Evolutionary conservation across 2,113 vertebrate species (phyloP), one percentile per base, ranked within the genome.

Genomic region (Istiophorus platypterus): DNA sequence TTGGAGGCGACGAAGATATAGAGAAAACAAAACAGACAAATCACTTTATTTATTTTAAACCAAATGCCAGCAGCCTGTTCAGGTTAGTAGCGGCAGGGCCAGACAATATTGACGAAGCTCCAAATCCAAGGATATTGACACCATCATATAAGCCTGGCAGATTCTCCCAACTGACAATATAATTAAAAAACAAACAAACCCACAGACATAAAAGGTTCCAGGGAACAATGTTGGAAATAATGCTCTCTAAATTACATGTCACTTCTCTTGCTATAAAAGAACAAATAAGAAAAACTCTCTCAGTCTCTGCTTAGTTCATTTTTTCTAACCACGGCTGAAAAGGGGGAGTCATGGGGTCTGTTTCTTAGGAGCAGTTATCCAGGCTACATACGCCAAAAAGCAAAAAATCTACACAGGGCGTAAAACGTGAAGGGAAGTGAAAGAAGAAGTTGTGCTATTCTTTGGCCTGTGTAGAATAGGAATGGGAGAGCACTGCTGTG

Each of bases 401-500:
- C 67, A 82, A 92, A 87, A 94, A 89, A 89, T 88, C 83, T 79
- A 93, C 68, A 89, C 78, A 79, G 84, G 88, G 77, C 63, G 76
- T 89, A 84, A 89, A 90, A 93, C 71, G 86, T 72, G 84, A 89
- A 71, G 82, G 75, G 80, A 89, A 91, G 87, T 91, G 76, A 93
- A 91, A 90, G 85, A 86, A 86, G 77, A 92, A 92, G 96, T 98
- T 96, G 96, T 93, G 17, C 92, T 96, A 96, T 96, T 97, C 96
- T 97, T 97, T 97, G 96, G 96, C 95, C 95, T 96, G 96, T 97
- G 96, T 96, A 96, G 95, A 95, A 96, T 95, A 95, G 96, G 93
- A 95, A 93, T 86, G 89, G 96, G 96, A 96, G 97, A 97, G 96
- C 96, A 98, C 96, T 97, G 97, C 97, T 97, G 97, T 99, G 97